Evolutionary conservation across 2,113 vertebrate genomes (phyloP), one percentile per base, ranked within the genome.

Genomic region (Pelmatolapia mariae): DNA sequence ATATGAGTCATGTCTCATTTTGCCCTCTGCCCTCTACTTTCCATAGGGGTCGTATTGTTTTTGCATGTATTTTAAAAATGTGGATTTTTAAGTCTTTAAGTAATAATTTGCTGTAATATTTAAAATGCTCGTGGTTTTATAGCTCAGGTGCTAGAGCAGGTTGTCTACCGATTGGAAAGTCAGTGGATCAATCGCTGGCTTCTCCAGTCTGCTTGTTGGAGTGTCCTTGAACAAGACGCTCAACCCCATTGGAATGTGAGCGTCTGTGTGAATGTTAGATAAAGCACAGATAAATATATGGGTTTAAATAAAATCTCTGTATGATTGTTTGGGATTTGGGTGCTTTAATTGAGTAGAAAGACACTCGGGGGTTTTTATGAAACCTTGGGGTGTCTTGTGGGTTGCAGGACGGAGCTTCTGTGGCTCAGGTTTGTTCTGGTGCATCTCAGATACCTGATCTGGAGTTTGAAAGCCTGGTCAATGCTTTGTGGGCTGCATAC

Each of bases 1-100:
- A 84, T 83, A 47, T n/a, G 68, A 91, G 43, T 85, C 16, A 29
- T 86, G 85, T 79, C 84, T 61, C 73, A 61, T 84, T 89, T 83
- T 61, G 18, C 29, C 26, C 47, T 22, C 18, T 53, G 7, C 45
- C 63, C 24, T 43, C 57, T 33, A 83, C 79, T 10, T 31, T 18
- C 22, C 68, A 10, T 1, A 78, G 24, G 31, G 19, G 22, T 29
- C 5, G 13, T 56, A 1, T 80, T 54, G 52, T 7, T 57, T 52
- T 12, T 78, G 18, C 18, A 26, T 59, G 43, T 8, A 4, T 33
- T 78, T 78, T 31, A 24, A 57, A 71, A 16, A 38, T 43, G 29
- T 52, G 15, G 43, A 50, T 2, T 11, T 45, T 73, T 73, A 24
- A 26, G 19, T 15, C 63, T 68, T 68, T 45, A 24, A 45, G 66